phyloP scores from a whole-genome alignment of 1,140 invertebrate species.

The Nebria ingens region DNA sequence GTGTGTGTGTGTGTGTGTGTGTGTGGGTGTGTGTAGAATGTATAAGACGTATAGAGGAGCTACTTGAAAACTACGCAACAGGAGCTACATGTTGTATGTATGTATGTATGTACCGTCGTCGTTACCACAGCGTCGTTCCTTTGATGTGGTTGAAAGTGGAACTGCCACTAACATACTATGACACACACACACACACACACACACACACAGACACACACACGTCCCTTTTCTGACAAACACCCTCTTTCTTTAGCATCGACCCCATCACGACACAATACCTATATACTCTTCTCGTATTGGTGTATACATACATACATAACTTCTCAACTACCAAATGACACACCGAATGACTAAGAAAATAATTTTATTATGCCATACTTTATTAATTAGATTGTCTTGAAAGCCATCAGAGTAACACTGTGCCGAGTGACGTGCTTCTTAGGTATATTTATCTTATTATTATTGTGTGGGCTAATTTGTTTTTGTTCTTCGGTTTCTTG shows the following conservation, averaged over 20 bases:
- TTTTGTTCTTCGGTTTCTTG: too few relatives aligned
- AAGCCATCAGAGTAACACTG: neutral
- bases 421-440: too few relatives aligned
- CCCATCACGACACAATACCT: neutral
- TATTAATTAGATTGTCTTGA: neutral
- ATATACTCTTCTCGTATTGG: too few relatives aligned
- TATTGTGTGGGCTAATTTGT: too few relatives aligned
- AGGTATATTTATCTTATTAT: too few relatives aligned
- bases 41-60: too few relatives aligned
- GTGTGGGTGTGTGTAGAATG: too few relatives aligned
- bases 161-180: neutral
- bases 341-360: conserved; percentile 1
- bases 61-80: neutral
- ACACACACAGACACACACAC: too few relatives aligned
- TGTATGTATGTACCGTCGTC: neutral
- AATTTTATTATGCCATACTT: conserved; percentile 1
- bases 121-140: neutral
- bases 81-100: neutral
- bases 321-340: neutral
- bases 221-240: neutral
- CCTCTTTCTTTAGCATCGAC: too few relatives aligned
- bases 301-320: too few relatives aligned
- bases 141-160: neutral
- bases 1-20: too few relatives aligned
- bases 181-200: too few relatives aligned